Evolutionary conservation across 2,113 vertebrate genomes (phyloP).

Genomic region (Dromaius novaehollandiae): DNA sequence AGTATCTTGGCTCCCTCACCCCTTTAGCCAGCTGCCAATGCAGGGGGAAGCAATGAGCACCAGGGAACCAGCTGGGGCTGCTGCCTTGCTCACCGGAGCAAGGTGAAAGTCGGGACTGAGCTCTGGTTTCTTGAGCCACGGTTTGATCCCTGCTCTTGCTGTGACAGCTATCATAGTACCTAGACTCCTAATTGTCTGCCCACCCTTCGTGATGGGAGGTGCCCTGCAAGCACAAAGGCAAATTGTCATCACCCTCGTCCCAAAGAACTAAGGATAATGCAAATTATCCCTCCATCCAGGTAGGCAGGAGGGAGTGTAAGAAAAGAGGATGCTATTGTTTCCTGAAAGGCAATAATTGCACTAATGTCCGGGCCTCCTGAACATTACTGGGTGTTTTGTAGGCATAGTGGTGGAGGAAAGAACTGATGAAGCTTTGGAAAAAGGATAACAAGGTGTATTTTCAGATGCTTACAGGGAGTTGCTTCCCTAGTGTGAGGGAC

Average conservation of each 20-base stretch:
- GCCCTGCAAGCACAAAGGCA: accelerated
- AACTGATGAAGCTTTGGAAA: not conserved
- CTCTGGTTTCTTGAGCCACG: not conserved
- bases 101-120: accelerated
- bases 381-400: not conserved
- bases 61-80: not conserved
- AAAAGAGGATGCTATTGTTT: not conserved
- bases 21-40: not conserved
- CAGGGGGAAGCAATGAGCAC: accelerated
- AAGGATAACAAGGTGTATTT: not conserved
- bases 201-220: not conserved
- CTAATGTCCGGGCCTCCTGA: not conserved
- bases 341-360: accelerated
- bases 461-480: not conserved
- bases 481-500: not conserved
- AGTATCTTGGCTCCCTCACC: not conserved
- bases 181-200: accelerated
- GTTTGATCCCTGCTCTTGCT: accelerated
- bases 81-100: accelerated
- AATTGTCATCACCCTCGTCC: not conserved
- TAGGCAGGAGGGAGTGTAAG: not conserved
- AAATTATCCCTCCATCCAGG: no score
- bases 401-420: not conserved
- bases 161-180: not conserved
- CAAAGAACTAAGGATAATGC: not conserved